A percentile compares a stretch with the other conserved stretches of the same genome.
These are phyloP conservation scores for Tetramorium bicarinatum DNA, from an alignment of 2,888 invertebrate species.

Conservation along the genomic window DNA sequence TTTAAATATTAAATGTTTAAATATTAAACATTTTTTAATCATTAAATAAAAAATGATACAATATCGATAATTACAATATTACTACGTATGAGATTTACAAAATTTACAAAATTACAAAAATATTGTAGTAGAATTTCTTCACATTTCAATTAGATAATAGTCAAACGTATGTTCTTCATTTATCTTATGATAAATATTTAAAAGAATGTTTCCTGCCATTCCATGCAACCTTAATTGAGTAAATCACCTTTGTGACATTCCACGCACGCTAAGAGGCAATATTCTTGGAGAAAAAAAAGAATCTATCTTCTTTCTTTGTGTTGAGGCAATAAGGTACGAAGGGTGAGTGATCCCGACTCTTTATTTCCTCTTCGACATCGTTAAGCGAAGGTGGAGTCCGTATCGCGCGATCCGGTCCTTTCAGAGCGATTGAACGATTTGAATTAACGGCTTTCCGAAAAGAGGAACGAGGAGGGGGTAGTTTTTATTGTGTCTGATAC, in stretches of 20 bases:
- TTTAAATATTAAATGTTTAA: too few relatives aligned
- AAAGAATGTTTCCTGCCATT: not conserved
- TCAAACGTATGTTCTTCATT: not conserved
- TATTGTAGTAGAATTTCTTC: not conserved
- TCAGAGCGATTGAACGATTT: slow-evolving; percentile 76
- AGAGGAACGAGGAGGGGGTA: slow-evolving; percentile 48
- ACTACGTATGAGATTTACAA: not conserved
- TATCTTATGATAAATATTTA: not conserved
- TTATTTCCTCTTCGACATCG: slow-evolving; percentile 54
- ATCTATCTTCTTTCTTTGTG: slow-evolving; percentile 18
- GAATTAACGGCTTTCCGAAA: slow-evolving; percentile 71
- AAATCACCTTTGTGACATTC: slow-evolving; percentile 23
- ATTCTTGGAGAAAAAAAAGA: not conserved
- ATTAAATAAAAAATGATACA: not conserved
- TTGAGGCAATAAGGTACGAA: slow-evolving; percentile 37
- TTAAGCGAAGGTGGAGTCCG: slow-evolving; percentile 60
- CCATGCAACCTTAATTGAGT: not conserved
- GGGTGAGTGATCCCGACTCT: slow-evolving; percentile 30
- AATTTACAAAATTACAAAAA: not conserved
- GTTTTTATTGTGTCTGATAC: slow-evolving; percentile 74
- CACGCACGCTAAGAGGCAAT: slow-evolving; percentile 1
- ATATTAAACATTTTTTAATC: not conserved
- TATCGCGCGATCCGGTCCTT: slow-evolving; percentile 63
- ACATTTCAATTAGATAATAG: not conserved
- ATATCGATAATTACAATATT: not conserved